phyloP scores from a whole-genome alignment of 1,140 invertebrate genomes.

The Drosophila dunni region DNA sequence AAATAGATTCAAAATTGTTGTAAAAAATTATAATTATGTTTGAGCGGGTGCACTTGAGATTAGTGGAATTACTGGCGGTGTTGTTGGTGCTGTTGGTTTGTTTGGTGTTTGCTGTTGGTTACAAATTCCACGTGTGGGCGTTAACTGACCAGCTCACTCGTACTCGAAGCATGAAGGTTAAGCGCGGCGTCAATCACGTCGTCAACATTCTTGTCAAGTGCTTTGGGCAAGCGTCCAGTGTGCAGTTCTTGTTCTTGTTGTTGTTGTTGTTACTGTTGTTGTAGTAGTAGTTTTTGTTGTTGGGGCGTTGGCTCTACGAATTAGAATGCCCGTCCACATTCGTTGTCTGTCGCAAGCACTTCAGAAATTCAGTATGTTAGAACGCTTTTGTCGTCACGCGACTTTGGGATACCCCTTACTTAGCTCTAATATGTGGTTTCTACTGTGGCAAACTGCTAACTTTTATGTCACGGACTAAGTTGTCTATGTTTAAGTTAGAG shows the following conservation, averaged over 20 bases:
- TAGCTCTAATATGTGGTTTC: too few relatives aligned
- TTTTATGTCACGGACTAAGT: too few relatives aligned
- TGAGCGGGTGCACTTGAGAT: constrained; percentile 67
- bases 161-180: constrained; percentile 57
- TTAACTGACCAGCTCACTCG: constrained; percentile 33
- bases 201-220: constrained; percentile 57
- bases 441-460: too few relatives aligned
- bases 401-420: too few relatives aligned
- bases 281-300: constrained; percentile 8
- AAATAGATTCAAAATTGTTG: not conserved
- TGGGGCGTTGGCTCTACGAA: constrained; percentile 33
- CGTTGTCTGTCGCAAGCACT: constrained; percentile 10
- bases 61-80: constrained; percentile 55
- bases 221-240: constrained; percentile 48
- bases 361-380: constrained; percentile 3
- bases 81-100: constrained; percentile 25
- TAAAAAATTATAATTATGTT: constrained; percentile 53
- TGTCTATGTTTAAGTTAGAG: too few relatives aligned
- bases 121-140: constrained; percentile 74
- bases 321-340: constrained; percentile 39
- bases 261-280: not conserved
- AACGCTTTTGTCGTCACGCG: too few relatives aligned
- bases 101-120: not conserved
- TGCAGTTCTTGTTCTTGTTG: constrained; percentile 7
- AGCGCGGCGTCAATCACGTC: constrained; percentile 60